These are phyloP conservation scores for Bufo gargarizans DNA, from an alignment of 2,113 vertebrate genomes.

Conservation along the genomic window DNA sequence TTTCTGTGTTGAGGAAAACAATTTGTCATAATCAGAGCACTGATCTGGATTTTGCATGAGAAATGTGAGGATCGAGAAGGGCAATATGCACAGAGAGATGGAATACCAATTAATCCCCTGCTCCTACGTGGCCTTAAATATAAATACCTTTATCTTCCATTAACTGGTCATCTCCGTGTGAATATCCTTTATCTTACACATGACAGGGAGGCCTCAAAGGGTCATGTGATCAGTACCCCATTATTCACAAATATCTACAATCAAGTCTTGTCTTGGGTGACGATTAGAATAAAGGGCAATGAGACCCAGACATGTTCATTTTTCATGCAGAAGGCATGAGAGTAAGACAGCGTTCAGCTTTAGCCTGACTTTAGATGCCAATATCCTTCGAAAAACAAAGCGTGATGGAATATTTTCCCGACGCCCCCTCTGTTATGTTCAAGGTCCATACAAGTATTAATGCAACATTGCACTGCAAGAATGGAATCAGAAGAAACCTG, in stretches of 20 bases:
- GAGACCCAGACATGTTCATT: constrained; percentile 19
- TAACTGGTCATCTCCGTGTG: constrained; percentile 23
- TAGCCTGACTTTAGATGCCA: background rate
- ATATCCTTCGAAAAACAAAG: background rate
- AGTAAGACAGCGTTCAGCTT: background rate
- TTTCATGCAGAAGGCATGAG: constrained; percentile 1
- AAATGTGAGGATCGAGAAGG: constrained; percentile 41
- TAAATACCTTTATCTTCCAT: constrained; percentile 31
- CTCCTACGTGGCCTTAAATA: constrained; percentile 33
- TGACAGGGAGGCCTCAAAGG: constrained; percentile 11
- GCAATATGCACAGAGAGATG: constrained; percentile 25
- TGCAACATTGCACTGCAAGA: background rate
- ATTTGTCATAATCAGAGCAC: constrained; percentile 24
- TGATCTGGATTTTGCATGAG: constrained; percentile 34
- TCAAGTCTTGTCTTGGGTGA: constrained; percentile 39
- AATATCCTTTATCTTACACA: constrained; percentile 34
- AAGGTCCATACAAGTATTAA: background rate
- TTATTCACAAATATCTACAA: constrained; percentile 27
- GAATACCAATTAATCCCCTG: constrained; percentile 47
- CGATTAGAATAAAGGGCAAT: constrained; percentile 1
- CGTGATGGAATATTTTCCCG: background rate
- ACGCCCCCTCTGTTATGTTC: background rate
- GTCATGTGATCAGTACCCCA: constrained; percentile 42
- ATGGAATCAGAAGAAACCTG: too few species aligned
- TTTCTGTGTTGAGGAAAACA: constrained; percentile 24